phyloP scores from a whole-genome alignment of 2,888 invertebrate species.

The Iselma pallidipennis region DNA sequence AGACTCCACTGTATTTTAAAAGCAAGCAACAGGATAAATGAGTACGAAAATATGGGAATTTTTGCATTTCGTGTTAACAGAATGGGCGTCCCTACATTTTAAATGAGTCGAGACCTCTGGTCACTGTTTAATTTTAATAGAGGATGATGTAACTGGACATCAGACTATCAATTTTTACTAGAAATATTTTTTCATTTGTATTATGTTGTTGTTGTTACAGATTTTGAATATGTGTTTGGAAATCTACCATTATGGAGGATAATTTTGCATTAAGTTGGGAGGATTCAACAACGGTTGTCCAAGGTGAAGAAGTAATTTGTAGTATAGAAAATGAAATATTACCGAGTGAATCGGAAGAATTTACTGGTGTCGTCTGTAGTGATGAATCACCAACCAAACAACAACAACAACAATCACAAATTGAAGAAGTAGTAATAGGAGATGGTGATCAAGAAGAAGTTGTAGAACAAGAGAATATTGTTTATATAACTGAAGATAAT shows the following conservation, averaged over 20 bases:
- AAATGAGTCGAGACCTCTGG: too few relatives aligned
- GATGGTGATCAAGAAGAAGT: constrained; percentile 30
- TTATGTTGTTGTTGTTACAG: constrained; percentile 10
- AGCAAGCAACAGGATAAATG: too few relatives aligned
- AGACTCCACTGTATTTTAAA: too few relatives aligned
- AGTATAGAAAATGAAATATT: constrained; percentile 58
- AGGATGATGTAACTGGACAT: too few relatives aligned
- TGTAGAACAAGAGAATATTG: constrained; percentile 39
- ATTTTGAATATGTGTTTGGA: constrained; percentile 11
- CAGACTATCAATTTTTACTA: too few relatives aligned
- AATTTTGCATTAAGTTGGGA: constrained; percentile 53
- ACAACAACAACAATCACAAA: not conserved
- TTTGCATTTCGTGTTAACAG: too few relatives aligned
- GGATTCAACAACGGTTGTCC: constrained; percentile 51
- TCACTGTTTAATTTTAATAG: not conserved
- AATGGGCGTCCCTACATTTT: too few relatives aligned
- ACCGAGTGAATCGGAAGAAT: constrained; percentile 46
- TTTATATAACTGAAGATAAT: constrained; percentile 53
- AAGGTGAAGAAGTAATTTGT: constrained; percentile 61
- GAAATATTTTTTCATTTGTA: constrained; percentile 6
- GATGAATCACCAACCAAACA: not conserved
- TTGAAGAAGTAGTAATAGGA: constrained; percentile 24
- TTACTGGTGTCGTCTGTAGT: constrained; percentile 52
- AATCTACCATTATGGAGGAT: constrained; percentile 46
- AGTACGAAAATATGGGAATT: too few relatives aligned